Base-by-base conservation (phyloP, 2,113 vertebrate species). In the Hemichromis elongatus region DNA sequence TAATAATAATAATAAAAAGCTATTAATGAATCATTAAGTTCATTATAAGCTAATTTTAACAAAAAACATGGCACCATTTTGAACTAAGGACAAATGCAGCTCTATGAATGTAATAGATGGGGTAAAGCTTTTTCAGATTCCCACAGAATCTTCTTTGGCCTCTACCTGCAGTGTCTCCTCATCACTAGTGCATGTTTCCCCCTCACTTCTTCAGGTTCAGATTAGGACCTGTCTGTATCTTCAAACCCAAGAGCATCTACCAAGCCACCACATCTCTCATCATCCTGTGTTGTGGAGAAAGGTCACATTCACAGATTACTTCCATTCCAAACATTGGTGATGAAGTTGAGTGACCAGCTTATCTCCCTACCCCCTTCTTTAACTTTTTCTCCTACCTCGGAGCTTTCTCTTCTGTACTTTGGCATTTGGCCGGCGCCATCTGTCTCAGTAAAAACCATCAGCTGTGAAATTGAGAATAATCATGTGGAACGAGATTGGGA, bases 401-500 rank as follows among this genome's bases (percentile, higher is more conserved):
- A 87, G 90, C 86, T 26, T 30, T 92, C 90, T 90, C 84, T 83
- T 91, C 90, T 82, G 85, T 90, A 80, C 83, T 90, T 89, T 92
- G 89, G 89, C 92, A 91, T 93, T 93, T 94, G 91, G 92, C 91
- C 80, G 82, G 89, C 0, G 77, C 90, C 91, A 89, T 92, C 93
- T 89, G 92, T 92, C 92, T 95, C 93, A 87, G 91, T 92, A 92
- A 95, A 95, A 94, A 93, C 94, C 94, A 91, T 95, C 94, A 93
- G 90, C 92, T 95, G 95, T 95, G 95, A 95, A 96, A 96, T 96
- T 96, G 95, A 92, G 95, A 94, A 95, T 95, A 95, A 95, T 95
- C 94, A 95, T 94, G 94, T 93, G 95, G 94, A 96, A 95, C 93
- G 82, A 93, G 90, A 93, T 95, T 94, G 93, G 92, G 91, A 90